Evolutionary conservation across 2,797 vertebrate genomes (phyloP).

Genomic region (Remorina albescens): DNA sequence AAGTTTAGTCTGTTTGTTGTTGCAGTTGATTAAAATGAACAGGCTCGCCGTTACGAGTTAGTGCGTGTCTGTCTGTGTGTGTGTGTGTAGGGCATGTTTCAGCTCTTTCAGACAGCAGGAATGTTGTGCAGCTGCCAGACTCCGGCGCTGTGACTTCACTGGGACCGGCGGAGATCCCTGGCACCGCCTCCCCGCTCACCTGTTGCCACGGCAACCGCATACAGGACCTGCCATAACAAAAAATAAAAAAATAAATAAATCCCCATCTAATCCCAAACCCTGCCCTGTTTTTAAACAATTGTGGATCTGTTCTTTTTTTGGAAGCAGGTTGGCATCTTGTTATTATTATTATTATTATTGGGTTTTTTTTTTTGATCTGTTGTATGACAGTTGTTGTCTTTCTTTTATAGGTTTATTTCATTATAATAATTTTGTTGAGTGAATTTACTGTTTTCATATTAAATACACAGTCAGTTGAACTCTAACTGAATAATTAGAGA

Average conservation of each 20-base stretch:
- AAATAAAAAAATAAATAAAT: too few species aligned
- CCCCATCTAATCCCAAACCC: conserved; percentile 17
- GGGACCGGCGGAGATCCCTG: conserved; percentile 71
- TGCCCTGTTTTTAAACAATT: neutral
- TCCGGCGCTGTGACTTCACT: conserved; percentile 72
- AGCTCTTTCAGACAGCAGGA: conserved; percentile 62
- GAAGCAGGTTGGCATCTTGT: neutral
- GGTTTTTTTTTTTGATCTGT: neutral
- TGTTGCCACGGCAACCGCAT: conserved; percentile 76
- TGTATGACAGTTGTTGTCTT: too few species aligned
- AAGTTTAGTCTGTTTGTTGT: conserved; percentile 25
- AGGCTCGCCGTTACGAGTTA: neutral
- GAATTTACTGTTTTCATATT: too few species aligned
- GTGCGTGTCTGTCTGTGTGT: conserved; percentile 7
- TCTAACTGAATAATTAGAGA: too few species aligned
- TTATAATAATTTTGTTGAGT: too few species aligned
- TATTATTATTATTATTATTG: too few species aligned
- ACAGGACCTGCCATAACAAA: conserved; percentile 55
- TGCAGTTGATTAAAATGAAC: conserved; percentile 19
- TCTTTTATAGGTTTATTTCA: too few species aligned
- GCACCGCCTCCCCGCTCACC: conserved; percentile 53
- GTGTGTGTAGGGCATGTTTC: conserved; percentile 27
- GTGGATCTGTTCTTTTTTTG: neutral
- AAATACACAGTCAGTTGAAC: too few species aligned
- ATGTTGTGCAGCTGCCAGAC: conserved; percentile 69